Evolutionary conservation across 2,888 invertebrate genomes (phyloP).

Genomic region (Hirtodrosophila trivittata): DNA sequence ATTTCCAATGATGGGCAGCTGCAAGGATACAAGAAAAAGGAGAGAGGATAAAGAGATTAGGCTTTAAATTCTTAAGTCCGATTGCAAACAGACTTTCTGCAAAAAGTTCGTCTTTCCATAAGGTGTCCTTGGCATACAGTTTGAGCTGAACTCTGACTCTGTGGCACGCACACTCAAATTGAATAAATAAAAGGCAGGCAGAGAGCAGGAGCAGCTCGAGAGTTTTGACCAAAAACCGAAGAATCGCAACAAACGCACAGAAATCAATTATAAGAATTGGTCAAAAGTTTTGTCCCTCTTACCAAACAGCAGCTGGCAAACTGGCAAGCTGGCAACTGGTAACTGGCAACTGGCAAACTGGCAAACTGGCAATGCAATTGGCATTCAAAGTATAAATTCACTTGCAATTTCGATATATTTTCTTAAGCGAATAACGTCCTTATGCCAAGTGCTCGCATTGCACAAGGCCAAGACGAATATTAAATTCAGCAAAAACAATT

Average conservation of each 20-base stretch:
- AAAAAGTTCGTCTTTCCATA: conserved; percentile 9
- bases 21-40: conserved; percentile 49
- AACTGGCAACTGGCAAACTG: too few species aligned
- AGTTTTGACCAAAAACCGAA: conserved; percentile 19
- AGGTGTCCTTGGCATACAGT: conserved; percentile 9
- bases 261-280: conserved; percentile 54
- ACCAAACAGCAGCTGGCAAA: conserved; percentile 12
- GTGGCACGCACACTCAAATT: conserved; percentile 27
- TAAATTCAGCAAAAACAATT: conserved; percentile 1
- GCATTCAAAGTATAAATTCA: conserved; percentile 38
- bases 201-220: neutral
- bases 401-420: conserved; percentile 22
- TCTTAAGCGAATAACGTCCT: conserved; percentile 8
- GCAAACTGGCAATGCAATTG: conserved; percentile 34
- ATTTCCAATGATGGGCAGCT: conserved; percentile 80
- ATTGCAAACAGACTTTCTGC: conserved; percentile 21
- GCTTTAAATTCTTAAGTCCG: neutral
- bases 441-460: neutral
- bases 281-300: conserved; percentile 30
- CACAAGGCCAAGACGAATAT: conserved; percentile 1
- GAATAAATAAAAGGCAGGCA: conserved; percentile 25
- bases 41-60: conserved; percentile 14
- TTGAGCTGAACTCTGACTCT: neutral
- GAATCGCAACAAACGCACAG: conserved; percentile 27
- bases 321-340: too few species aligned